These are phyloP conservation scores for Agonopterix subpropinquella DNA, from an alignment of 2,888 invertebrate species.

Conservation along the genomic window DNA sequence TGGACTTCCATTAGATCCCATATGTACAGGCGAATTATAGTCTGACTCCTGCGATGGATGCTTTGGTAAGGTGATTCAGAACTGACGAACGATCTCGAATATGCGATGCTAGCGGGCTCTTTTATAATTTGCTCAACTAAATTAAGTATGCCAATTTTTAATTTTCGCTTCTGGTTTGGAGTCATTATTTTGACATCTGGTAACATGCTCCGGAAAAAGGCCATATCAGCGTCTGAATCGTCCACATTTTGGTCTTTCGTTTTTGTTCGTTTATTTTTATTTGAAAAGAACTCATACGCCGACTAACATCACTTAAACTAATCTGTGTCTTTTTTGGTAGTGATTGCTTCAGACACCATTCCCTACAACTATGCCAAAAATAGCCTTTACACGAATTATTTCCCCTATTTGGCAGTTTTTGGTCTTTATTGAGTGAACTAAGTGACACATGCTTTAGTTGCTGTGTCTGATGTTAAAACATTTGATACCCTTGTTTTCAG, in stretches of 20 bases:
- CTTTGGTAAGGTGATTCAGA: conserved; percentile 13
- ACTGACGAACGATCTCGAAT: conserved; percentile 12
- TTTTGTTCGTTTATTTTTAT: no score
- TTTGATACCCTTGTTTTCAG: no score
- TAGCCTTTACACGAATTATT: no score
- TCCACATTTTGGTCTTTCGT: conserved; percentile 9
- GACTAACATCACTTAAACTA: no score
- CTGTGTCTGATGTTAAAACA: no score
- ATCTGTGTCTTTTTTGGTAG: no score
- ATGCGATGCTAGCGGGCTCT: conserved; percentile 12
- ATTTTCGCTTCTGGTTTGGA: conserved; percentile 12
- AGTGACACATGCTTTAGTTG: no score
- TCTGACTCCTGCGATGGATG: conserved; percentile 14
- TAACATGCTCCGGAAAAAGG: conserved; percentile 9
- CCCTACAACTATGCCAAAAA: no score
- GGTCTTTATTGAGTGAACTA: no score
- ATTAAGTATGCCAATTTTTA: conserved; percentile 9
- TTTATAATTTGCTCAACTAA: conserved; percentile 13
- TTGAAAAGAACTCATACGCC: no score
- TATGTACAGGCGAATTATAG: conserved; percentile 14
- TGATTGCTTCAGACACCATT: no score
- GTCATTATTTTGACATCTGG: conserved; percentile 13
- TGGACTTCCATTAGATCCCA: conserved; percentile 14
- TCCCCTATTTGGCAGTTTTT: no score
- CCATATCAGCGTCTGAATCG: conserved; percentile 10